phyloP scores from a whole-genome alignment of 2,888 invertebrate genomes.

The Seira sanloemensis region DNA sequence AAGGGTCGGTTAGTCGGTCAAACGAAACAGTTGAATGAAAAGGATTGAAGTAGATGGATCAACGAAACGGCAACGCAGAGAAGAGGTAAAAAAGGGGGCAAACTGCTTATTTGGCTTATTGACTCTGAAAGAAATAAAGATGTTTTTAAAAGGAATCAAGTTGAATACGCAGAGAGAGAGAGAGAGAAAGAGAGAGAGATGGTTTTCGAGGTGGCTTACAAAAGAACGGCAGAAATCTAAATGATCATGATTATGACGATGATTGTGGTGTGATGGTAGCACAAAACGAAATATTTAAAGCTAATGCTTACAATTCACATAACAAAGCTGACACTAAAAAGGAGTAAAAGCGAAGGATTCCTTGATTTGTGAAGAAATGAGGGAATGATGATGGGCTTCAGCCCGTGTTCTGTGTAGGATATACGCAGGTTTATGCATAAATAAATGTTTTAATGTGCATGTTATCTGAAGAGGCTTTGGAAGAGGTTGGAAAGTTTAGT shows the following conservation, averaged over 20 bases:
- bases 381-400: not conserved
- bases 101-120: slow-evolving; percentile 55
- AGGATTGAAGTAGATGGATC: slow-evolving; percentile 54
- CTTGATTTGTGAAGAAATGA: too few species aligned
- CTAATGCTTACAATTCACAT: slow-evolving; percentile 41
- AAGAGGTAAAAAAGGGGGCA: slow-evolving; percentile 24
- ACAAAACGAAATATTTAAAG: slow-evolving; percentile 38
- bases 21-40: slow-evolving; percentile 57
- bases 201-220: too few species aligned
- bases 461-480: too few species aligned
- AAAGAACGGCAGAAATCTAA: slow-evolving; percentile 41
- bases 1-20: slow-evolving; percentile 55
- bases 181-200: slow-evolving; percentile 10
- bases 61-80: too few species aligned
- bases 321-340: slow-evolving; percentile 40
- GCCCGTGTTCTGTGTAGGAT: too few species aligned
- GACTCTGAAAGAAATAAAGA: slow-evolving; percentile 51
- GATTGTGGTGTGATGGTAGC: slow-evolving; percentile 20
- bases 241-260: slow-evolving; percentile 31
- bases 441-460: too few species aligned
- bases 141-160: too few species aligned
- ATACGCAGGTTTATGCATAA: too few species aligned
- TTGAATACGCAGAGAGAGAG: slow-evolving; percentile 37
- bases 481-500: too few species aligned
- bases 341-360: slow-evolving; percentile 20